Evolutionary conservation across 2,888 invertebrate genomes (phyloP).

Genomic region (Zhuqinia jingwanae): DNA sequence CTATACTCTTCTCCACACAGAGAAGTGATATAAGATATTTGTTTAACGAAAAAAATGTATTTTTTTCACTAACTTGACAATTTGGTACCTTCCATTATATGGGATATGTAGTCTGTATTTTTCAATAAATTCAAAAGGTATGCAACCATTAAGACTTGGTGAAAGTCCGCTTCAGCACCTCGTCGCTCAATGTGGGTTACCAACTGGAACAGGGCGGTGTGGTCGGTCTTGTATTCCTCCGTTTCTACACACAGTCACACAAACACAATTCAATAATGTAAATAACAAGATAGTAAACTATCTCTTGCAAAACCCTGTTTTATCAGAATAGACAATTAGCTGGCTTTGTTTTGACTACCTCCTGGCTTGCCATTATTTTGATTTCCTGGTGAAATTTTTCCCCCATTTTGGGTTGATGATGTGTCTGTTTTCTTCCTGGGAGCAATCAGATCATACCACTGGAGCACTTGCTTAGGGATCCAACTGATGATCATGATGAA

Average conservation of each 20-base stretch:
- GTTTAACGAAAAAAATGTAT: not conserved
- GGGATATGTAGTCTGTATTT: slow-evolving; percentile 60
- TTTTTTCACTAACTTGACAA: slow-evolving; percentile 41
- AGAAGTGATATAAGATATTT: not conserved
- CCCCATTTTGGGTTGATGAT: slow-evolving; percentile 13
- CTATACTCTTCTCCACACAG: not conserved
- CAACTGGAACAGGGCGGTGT: slow-evolving; percentile 73
- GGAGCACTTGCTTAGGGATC: slow-evolving; percentile 67
- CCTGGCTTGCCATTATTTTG: not conserved
- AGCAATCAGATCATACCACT: slow-evolving; percentile 73
- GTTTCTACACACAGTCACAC: slow-evolving; percentile 3
- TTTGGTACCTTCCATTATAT: slow-evolving; percentile 49
- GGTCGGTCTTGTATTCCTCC: slow-evolving; percentile 76
- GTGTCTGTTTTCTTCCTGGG: not conserved
- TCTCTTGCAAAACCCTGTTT: no score
- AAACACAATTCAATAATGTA: no score
- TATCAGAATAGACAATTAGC: not conserved
- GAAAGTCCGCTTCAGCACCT: slow-evolving; percentile 74
- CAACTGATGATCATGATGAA: slow-evolving; percentile 61
- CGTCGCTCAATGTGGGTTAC: slow-evolving; percentile 75
- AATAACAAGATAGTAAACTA: no score
- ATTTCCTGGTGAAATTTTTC: slow-evolving; percentile 6
- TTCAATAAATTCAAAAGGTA: slow-evolving; percentile 74
- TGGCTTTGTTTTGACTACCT: not conserved
- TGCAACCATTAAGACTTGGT: slow-evolving; percentile 76